Evolutionary conservation across 2,888 invertebrate species (phyloP).

Genomic region (Chrysolina haemoptera): DNA sequence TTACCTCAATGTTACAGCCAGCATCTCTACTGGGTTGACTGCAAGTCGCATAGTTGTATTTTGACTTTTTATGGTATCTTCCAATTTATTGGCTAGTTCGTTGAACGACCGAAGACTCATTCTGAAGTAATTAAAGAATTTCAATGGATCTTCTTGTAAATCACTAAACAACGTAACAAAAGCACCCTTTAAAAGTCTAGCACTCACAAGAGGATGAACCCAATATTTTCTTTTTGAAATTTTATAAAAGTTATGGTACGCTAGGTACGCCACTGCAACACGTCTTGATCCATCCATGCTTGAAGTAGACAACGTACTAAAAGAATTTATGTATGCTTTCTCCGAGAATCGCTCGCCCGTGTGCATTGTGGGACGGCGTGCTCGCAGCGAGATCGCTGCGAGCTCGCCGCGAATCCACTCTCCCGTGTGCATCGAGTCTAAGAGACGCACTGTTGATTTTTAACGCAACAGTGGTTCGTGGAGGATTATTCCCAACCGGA

Average conservation of each 20-base stretch:
- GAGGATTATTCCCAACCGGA: no score
- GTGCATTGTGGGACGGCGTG: conserved; percentile 15
- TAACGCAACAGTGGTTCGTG: no score
- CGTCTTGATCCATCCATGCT: conserved; percentile 19
- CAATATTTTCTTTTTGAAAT: conserved; percentile 5
- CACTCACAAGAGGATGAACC: conserved; percentile 8
- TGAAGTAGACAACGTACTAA: conserved; percentile 15
- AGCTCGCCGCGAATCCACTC: no score
- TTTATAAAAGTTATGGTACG: conserved; percentile 18
- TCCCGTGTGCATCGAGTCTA: no score
- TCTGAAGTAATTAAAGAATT: conserved; percentile 9
- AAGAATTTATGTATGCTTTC: neutral
- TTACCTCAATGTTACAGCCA: conserved; percentile 9
- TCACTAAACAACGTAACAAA: conserved; percentile 7
- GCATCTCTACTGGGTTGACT: conserved; percentile 14
- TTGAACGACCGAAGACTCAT: conserved; percentile 17
- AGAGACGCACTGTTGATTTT: no score
- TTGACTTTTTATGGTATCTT: no score
- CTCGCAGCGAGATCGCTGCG: no score
- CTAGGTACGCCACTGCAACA: conserved; percentile 22
- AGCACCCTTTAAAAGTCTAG: conserved; percentile 10
- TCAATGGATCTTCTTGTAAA: conserved; percentile 1
- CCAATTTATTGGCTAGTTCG: conserved; percentile 6
- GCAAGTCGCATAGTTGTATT: no score
- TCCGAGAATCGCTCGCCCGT: neutral